Conservation (phyloP, 2,888 invertebrate species). For the Pollenia griseotomentosa region DNA sequence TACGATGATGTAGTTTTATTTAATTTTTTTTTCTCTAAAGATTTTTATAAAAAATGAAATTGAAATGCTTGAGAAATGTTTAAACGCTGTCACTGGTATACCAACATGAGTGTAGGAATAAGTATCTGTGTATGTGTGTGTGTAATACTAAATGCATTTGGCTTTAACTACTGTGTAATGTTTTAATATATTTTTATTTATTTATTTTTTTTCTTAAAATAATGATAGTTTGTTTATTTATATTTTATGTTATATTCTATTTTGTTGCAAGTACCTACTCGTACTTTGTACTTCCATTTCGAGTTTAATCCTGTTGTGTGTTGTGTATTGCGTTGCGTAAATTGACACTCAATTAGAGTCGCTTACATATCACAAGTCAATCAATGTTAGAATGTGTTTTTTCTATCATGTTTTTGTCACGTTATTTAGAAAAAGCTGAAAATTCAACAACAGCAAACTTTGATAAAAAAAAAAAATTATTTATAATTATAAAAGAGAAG, state of each 20-base stretch:
- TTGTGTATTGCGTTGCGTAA: conserved; percentile 71
- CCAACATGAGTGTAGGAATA: not conserved
- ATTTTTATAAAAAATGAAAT: conserved; percentile 45
- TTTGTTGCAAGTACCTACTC: conserved; percentile 14
- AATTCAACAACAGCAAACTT: not conserved
- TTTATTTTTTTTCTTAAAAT: not conserved
- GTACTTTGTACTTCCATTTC: conserved; percentile 21
- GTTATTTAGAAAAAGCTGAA: conserved; percentile 58
- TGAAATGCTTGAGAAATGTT: conserved; percentile 63
- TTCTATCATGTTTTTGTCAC: conserved; percentile 66
- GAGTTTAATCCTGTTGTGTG: conserved; percentile 62
- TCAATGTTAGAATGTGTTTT: conserved; percentile 81
- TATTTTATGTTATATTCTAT: not conserved
- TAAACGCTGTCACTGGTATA: conserved; percentile 51
- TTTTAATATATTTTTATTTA: conserved; percentile 2
- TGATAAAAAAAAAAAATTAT: not conserved
- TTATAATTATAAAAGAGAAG: conserved; percentile 57
- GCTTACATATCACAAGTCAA: conserved; percentile 83
- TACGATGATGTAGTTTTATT: not conserved
- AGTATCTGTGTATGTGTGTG: not conserved
- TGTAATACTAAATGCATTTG: conserved; percentile 8
- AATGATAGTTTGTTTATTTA: not conserved
- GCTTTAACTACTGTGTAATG: conserved; percentile 13
- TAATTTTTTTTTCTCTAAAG: not conserved
- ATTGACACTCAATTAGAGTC: conserved; percentile 81